Base-by-base conservation (phyloP, 2,888 invertebrate species). In the Hypercompe scribonia region DNA sequence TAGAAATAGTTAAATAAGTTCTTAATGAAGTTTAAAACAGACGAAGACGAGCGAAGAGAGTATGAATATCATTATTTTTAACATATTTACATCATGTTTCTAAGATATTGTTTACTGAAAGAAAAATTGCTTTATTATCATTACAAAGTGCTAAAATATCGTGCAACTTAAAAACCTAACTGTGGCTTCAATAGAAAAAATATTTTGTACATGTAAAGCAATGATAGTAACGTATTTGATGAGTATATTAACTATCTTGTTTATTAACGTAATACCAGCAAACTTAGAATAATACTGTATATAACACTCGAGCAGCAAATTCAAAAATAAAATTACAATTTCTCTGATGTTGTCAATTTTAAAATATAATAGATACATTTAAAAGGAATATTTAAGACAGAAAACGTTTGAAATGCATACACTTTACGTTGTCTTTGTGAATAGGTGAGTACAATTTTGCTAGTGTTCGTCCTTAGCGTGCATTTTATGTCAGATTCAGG, bases 401-500 rank as follows among this genome's bases (percentile, higher is more conserved):
- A 71, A 78, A 78, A 70, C 68, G 72, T 82, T 77, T 80, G 75
- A 84, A 80, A 84, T 82, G 81, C 79, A 80, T 78, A 81, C 78
- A 79, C 75, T 80, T 81, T 81, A 79, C 83, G 79, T 86, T 85
- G 86, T 86, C 83, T 87, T 86, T 86, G 75, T 76, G 78, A 80
- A 82, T 81, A 81, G 83, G 78, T 82, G 81, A 87, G 82, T 81
- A 81, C 76, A 81, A 84, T 83, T 83, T 78, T 83, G 80, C 79
- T 75, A 77, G 81, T 80, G 82, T 80, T 73, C 79, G 80, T 82
- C 84, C 84, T 87, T 79, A 76, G 84, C 86, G 83, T 90, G 90
- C 89, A 89, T 90, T 90, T 90, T 88, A 90, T 87, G 90, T 90
- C 87, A 86, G 84, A 73, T 70, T 79, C 88, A 90, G 87, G 80